phyloP scores from a whole-genome alignment of 2,113 vertebrate species.

The Gymnocephalus cernua region DNA sequence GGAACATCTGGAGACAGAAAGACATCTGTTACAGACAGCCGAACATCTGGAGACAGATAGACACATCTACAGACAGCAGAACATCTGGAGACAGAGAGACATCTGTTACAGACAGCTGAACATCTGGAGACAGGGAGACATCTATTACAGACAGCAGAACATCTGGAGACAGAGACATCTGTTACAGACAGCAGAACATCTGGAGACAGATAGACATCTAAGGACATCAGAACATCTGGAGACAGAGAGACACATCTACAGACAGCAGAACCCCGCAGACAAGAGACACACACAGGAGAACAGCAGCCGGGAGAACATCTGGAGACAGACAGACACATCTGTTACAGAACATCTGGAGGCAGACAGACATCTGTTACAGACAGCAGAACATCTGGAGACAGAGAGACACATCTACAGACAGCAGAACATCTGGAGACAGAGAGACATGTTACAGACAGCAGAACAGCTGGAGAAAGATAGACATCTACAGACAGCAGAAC shows the following conservation, averaged over 20 bases:
- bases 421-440: slow-evolving; percentile 1
- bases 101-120: not conserved
- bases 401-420: too few relatives aligned
- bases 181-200: not conserved
- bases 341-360: not conserved
- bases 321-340: slow-evolving; percentile 10
- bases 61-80: not conserved
- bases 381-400: slow-evolving; percentile 75
- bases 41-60: slow-evolving; percentile 79
- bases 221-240: not conserved
- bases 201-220: not conserved
- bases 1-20: not conserved
- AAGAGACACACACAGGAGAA: slow-evolving; percentile 66
- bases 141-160: too few relatives aligned
- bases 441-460: not conserved
- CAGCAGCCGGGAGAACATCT: slow-evolving; percentile 79
- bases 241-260: too few relatives aligned
- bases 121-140: not conserved
- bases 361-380: too few relatives aligned
- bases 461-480: not conserved
- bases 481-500: too few relatives aligned
- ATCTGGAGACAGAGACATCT: slow-evolving; percentile 68
- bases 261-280: slow-evolving; percentile 65
- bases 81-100: not conserved
- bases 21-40: too few relatives aligned